phyloP scores from a whole-genome alignment of 2,888 invertebrate genomes.

The Cynaeus angustus region DNA sequence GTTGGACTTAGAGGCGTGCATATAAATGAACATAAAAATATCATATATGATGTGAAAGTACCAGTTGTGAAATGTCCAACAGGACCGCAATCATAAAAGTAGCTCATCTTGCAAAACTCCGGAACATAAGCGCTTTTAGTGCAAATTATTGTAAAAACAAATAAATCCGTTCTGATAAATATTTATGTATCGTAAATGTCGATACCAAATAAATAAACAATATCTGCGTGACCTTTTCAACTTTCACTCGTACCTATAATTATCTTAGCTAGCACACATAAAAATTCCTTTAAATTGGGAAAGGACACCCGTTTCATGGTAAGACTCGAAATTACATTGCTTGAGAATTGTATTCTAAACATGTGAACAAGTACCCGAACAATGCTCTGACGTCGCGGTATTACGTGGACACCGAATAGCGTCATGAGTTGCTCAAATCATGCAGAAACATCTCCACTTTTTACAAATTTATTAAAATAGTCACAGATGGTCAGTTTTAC shows the following conservation, averaged over 20 bases:
- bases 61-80: slow-evolving; percentile 19
- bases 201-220: slow-evolving; percentile 37
- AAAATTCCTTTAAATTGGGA: slow-evolving; percentile 27
- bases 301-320: slow-evolving; percentile 26
- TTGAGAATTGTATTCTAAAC: slow-evolving; percentile 23
- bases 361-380: slow-evolving; percentile 21
- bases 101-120: slow-evolving; percentile 1
- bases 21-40: slow-evolving; percentile 26
- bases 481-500: background rate
- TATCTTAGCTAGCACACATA: slow-evolving; percentile 11
- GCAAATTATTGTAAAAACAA: slow-evolving; percentile 37
- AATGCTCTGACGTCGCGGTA: slow-evolving; percentile 14
- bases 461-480: background rate
- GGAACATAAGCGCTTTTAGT: slow-evolving; percentile 34
- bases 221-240: slow-evolving; percentile 36
- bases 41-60: slow-evolving; percentile 22
- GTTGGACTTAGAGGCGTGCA: slow-evolving; percentile 22
- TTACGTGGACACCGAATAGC: background rate
- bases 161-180: slow-evolving; percentile 25
- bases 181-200: slow-evolving; percentile 44
- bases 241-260: slow-evolving; percentile 38
- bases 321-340: slow-evolving; percentile 16
- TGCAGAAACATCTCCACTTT: background rate
- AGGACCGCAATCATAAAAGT: background rate
- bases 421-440: background rate